phyloP scores from a whole-genome alignment of 2,888 invertebrate genomes.

The Andrena praecox region DNA sequence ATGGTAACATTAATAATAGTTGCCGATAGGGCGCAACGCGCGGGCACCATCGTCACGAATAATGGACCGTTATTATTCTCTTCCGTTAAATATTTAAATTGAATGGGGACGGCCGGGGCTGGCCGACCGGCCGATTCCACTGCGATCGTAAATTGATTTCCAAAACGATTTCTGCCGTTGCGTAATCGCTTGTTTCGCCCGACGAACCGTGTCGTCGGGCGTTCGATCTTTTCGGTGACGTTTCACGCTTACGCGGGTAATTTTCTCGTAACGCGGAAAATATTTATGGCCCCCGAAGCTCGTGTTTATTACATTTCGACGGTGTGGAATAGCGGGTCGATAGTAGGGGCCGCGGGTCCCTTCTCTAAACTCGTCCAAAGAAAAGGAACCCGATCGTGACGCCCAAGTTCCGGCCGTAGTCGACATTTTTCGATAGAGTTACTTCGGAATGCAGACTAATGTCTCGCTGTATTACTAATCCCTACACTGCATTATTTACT shows the following conservation, averaged over 20 bases:
- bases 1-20: slow-evolving; percentile 73
- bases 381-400: too few species aligned
- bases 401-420: too few species aligned
- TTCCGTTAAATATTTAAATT: slow-evolving; percentile 64
- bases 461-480: too few species aligned
- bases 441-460: too few species aligned
- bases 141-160: slow-evolving; percentile 54
- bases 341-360: neutral
- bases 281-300: slow-evolving; percentile 13
- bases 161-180: slow-evolving; percentile 44
- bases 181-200: slow-evolving; percentile 46
- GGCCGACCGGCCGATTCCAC: slow-evolving; percentile 25
- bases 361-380: neutral
- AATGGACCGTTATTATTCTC: slow-evolving; percentile 62
- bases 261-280: slow-evolving; percentile 21
- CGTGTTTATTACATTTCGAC: neutral
- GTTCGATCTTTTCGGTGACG: slow-evolving; percentile 29
- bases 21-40: slow-evolving; percentile 53
- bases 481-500: too few species aligned
- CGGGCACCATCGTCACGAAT: slow-evolving; percentile 38
- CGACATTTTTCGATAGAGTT: too few species aligned
- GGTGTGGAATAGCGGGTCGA: neutral
- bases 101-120: slow-evolving; percentile 35
- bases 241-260: neutral
- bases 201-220: slow-evolving; percentile 23